Percentiles rank a stretch among this genome's conserved stretches.
Conservation (phyloP, 1,140 invertebrate genomes). For the Physella acuta region DNA sequence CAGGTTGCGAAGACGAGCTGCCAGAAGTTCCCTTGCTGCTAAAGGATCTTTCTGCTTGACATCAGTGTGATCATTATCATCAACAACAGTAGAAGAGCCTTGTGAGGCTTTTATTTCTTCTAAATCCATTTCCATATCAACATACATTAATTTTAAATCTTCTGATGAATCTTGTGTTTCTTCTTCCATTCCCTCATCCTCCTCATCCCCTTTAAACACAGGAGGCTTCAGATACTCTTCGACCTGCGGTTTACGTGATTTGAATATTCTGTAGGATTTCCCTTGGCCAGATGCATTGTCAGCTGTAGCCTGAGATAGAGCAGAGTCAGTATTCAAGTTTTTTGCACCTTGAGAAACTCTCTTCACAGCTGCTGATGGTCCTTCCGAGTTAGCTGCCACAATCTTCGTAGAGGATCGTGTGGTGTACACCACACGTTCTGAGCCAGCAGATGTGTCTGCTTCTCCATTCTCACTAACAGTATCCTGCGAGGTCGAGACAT, state of each 20-base stretch:
- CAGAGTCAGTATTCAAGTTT: neutral
- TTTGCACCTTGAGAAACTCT: neutral
- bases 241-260: slow-evolving; percentile 28
- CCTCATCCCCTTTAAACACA: slow-evolving; percentile 17
- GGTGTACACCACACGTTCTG: neutral
- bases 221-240: slow-evolving; percentile 23
- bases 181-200: too few relatives aligned
- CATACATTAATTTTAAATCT: neutral
- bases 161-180: too few relatives aligned
- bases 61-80: neutral
- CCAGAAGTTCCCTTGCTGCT: slow-evolving; percentile 13
- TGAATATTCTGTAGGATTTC: slow-evolving; percentile 32
- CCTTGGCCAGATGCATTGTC: slow-evolving; percentile 16
- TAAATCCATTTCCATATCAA: neutral
- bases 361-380: neutral
- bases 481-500: too few relatives aligned
- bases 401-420: slow-evolving; percentile 5
- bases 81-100: neutral
- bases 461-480: neutral
- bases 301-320: slow-evolving; percentile 7
- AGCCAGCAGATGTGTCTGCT: neutral
- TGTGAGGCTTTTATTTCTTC: neutral
- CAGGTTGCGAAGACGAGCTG: slow-evolving; percentile 15
- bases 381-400: slow-evolving; percentile 11
- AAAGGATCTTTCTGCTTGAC: neutral